Percentiles rank a stretch among this genome's conserved stretches.
These are phyloP conservation scores for Cyprinodon brontotheroides DNA, from an alignment of 2,113 vertebrate species.

Conservation along the genomic window DNA sequence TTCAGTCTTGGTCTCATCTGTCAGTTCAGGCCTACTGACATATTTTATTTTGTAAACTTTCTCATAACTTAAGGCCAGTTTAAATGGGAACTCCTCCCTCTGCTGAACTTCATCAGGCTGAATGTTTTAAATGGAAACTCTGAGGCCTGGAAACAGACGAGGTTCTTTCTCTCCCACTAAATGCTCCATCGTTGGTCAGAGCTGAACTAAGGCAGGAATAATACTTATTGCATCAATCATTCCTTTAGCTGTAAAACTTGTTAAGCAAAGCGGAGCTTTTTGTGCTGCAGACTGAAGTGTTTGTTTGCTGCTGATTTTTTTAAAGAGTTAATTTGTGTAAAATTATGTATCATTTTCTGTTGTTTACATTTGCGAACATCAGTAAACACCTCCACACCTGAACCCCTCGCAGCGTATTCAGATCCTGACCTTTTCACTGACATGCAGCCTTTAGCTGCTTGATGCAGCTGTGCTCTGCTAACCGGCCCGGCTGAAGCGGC, in stretches of 20 bases:
- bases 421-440: slow-evolving; percentile 2
- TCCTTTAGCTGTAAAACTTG: too few relatives aligned
- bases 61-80: too few relatives aligned
- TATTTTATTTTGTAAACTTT: too few relatives aligned
- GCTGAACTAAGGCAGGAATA: not conserved
- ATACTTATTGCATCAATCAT: not conserved
- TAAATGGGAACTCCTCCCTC: too few relatives aligned
- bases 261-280: not conserved
- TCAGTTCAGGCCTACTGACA: too few relatives aligned
- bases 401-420: not conserved
- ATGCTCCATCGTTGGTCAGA: too few relatives aligned
- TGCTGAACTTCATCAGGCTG: too few relatives aligned
- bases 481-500: not conserved
- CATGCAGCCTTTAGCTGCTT: not conserved
- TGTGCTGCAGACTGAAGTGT: not conserved
- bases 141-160: too few relatives aligned
- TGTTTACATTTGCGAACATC: not conserved
- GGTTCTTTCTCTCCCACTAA: too few relatives aligned
- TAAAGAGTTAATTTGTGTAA: not conserved
- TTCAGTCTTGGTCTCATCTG: too few relatives aligned
- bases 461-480: not conserved
- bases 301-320: not conserved
- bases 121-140: too few relatives aligned
- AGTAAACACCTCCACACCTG: not conserved
- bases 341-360: not conserved